Percentiles rank a stretch among this genome's conserved stretches.
Conservation (phyloP, 2,888 invertebrate species). For the Cephus runcator region DNA sequence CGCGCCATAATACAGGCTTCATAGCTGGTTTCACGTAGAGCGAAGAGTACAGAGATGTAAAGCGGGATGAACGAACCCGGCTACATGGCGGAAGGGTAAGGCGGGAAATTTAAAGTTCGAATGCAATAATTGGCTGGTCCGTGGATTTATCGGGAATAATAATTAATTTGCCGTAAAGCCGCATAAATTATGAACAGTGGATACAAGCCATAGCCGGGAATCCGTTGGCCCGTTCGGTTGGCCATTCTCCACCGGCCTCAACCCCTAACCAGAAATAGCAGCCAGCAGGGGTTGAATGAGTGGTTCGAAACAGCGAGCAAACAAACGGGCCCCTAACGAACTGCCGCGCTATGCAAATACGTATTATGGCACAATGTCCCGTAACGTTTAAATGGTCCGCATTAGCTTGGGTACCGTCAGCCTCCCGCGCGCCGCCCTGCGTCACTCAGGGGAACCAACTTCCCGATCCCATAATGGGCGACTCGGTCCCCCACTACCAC, state of each 20-base stretch:
- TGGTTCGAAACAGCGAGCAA: slow-evolving; percentile 36
- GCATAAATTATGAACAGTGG: slow-evolving; percentile 36
- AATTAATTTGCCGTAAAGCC: slow-evolving; percentile 37
- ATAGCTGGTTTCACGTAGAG: no score
- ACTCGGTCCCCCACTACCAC: no score
- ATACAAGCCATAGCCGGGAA: not conserved
- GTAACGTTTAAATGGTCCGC: slow-evolving; percentile 53
- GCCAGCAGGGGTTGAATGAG: not conserved
- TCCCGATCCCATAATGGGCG: not conserved
- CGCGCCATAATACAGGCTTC: no score
- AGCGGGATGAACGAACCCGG: no score
- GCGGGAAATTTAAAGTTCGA: slow-evolving; percentile 4
- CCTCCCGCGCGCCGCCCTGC: not conserved
- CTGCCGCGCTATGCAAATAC: slow-evolving; percentile 49
- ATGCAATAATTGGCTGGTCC: slow-evolving; percentile 10
- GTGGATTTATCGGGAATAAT: slow-evolving; percentile 36
- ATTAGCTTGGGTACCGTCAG: slow-evolving; percentile 37
- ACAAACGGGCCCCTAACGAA: slow-evolving; percentile 60
- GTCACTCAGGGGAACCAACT: not conserved
- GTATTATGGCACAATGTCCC: slow-evolving; percentile 49
- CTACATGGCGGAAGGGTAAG: no score
- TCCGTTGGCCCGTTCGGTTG: no score
- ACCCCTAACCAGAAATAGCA: no score
- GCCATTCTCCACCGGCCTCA: no score
- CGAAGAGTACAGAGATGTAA: no score